Evolutionary conservation across 2,113 vertebrate species (phyloP).

Genomic region (Otus sunia): DNA sequence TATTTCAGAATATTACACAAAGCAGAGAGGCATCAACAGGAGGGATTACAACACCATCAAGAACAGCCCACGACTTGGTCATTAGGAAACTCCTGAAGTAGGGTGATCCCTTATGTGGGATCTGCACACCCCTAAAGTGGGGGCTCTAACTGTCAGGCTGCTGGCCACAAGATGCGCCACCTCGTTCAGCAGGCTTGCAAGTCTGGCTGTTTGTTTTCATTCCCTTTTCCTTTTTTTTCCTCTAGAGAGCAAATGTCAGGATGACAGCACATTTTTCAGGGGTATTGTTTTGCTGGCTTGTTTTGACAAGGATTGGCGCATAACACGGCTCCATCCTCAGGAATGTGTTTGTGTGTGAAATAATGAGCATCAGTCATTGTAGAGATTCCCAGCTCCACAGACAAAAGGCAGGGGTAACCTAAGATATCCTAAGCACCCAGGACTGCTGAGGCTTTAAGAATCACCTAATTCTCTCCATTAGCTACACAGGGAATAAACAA

Average conservation of each 20-base stretch:
- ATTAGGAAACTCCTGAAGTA: not conserved
- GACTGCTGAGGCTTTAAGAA: not conserved
- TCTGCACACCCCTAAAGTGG: not conserved
- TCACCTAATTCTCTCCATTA: not conserved
- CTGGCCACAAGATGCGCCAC: rapidly evolving
- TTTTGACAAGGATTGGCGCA: not conserved
- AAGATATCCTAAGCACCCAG: not conserved
- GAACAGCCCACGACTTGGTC: not conserved
- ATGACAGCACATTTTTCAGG: conserved; percentile 17
- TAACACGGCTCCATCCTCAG: rapidly evolving
- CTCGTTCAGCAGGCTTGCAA: not conserved
- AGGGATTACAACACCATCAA: not conserved
- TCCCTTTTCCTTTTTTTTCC: not conserved
- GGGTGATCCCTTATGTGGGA: rapidly evolving
- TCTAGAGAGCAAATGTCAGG: not conserved
- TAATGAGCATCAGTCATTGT: not conserved
- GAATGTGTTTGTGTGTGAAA: not conserved
- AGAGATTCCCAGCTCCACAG: not conserved
- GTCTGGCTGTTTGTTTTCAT: not conserved
- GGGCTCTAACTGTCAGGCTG: rapidly evolving
- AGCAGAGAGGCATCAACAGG: not conserved
- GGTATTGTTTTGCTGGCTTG: not conserved
- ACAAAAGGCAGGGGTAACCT: not conserved
- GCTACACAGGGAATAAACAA: not conserved
- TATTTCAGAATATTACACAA: not conserved